These are phyloP conservation scores for Caenorhabditis sinica DNA, from an alignment of 2,888 invertebrate genomes.

Conservation along the genomic window DNA sequence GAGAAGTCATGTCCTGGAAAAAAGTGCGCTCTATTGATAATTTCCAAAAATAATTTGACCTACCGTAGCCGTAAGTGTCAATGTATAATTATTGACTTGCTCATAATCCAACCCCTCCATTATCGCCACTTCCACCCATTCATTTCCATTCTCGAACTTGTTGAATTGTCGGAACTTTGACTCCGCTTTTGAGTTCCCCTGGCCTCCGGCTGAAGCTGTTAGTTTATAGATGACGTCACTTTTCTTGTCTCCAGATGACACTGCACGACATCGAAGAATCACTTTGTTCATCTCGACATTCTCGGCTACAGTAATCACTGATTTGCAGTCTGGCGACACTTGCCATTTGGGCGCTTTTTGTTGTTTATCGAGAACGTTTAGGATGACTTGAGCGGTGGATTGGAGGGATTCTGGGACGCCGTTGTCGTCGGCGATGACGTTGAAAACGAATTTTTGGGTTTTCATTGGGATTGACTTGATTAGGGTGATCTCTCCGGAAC, in stretches of 20 bases:
- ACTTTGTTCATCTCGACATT: conserved; percentile 79
- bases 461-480: conserved; percentile 70
- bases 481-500: conserved; percentile 75
- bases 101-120: conserved; percentile 82
- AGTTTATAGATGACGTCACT: conserved; percentile 59
- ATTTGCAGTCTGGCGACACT: conserved; percentile 72
- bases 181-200: conserved; percentile 66
- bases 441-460: conserved; percentile 85
- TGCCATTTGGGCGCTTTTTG: conserved; percentile 82
- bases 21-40: background rate
- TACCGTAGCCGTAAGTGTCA: conserved; percentile 83
- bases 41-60: background rate
- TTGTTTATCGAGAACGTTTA: conserved; percentile 76
- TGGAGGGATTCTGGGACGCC: conserved; percentile 87
- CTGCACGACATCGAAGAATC: conserved; percentile 79
- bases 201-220: conserved; percentile 56
- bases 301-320: conserved; percentile 74
- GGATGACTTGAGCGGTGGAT: conserved; percentile 90
- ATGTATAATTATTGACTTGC: conserved; percentile 79
- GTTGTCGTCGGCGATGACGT: conserved; percentile 90
- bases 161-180: conserved; percentile 81
- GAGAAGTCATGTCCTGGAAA: conserved; percentile 78
- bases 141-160: conserved; percentile 71
- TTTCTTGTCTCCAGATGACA: conserved; percentile 69
- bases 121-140: conserved; percentile 78